Evolutionary conservation across 2,113 vertebrate species (phyloP).

Genomic region (Mastomys natalensis): DNA sequence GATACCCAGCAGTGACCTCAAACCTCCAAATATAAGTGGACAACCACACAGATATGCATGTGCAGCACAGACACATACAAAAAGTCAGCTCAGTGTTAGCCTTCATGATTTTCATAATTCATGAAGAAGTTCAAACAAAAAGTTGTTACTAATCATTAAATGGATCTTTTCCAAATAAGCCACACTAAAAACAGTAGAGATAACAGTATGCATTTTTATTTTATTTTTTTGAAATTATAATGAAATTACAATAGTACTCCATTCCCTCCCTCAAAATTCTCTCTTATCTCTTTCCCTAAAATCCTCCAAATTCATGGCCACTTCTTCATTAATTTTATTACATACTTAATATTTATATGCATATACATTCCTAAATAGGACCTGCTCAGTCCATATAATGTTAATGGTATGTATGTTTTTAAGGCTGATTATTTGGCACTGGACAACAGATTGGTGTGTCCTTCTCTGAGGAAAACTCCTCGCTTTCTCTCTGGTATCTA

Average conservation of each 20-base stretch:
- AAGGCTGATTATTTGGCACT: neutral
- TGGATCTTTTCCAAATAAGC: conserved; percentile 28
- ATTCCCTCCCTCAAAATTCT: neutral
- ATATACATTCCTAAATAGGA: neutral
- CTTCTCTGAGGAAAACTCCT: neutral
- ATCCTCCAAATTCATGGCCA: neutral
- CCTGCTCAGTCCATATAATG: neutral
- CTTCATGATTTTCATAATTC: conserved; percentile 50
- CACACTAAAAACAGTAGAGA: neutral
- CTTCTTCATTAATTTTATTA: neutral
- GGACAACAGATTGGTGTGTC: too few relatives aligned
- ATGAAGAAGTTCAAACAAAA: conserved; percentile 55
- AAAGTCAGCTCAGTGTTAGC: conserved; percentile 31
- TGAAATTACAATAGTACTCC: neutral
- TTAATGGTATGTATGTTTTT: neutral
- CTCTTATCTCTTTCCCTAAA: neutral
- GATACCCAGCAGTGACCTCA: neutral
- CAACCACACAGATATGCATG: neutral
- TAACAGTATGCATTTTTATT: conserved; percentile 22
- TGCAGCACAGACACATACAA: neutral
- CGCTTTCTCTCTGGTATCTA: neutral
- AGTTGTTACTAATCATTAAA: neutral
- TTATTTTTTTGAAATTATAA: neutral
- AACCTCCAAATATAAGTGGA: neutral
- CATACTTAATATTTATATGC: neutral